Percentiles rank a stretch among this genome's conserved stretches.
These are phyloP conservation scores for Calyptommatus sinebrachiatus DNA, from an alignment of 2,113 vertebrate species.

Conservation along the genomic window DNA sequence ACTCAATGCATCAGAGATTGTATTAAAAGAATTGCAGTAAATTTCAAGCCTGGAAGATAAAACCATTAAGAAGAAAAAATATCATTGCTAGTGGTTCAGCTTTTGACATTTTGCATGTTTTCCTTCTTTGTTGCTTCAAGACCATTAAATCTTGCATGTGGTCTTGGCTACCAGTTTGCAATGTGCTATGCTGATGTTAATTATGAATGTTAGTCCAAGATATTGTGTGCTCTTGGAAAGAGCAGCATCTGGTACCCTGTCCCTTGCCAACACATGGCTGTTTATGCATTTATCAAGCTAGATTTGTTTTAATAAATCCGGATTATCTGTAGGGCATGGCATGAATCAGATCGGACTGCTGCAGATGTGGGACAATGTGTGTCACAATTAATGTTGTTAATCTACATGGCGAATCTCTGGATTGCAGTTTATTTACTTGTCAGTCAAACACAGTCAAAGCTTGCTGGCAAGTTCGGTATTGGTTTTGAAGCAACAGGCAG, in stretches of 20 bases:
- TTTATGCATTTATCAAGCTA: no score
- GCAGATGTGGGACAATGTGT: no score
- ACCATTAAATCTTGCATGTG: neutral
- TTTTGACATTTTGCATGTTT: neutral
- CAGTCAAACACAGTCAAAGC: no score
- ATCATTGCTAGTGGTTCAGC: neutral
- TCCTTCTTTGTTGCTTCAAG: no score
- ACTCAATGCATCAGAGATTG: neutral
- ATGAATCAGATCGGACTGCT: no score
- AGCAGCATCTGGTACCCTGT: neutral
- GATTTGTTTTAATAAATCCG: no score
- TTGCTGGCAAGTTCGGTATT: no score
- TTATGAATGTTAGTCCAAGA: neutral
- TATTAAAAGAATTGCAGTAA: slow-evolving; percentile 25
- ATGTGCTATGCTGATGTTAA: neutral
- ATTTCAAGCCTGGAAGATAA: neutral
- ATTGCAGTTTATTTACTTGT: no score
- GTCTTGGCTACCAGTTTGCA: neutral
- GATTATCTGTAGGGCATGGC: no score
- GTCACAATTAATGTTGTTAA: no score
- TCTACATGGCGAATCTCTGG: no score
- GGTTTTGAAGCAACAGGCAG: no score
- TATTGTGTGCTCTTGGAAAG: neutral
- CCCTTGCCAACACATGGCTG: neutral
- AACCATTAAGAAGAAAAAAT: slow-evolving; percentile 10